Conservation (phyloP, 2,113 vertebrate genomes). For the Triplophysa dalaica region DNA sequence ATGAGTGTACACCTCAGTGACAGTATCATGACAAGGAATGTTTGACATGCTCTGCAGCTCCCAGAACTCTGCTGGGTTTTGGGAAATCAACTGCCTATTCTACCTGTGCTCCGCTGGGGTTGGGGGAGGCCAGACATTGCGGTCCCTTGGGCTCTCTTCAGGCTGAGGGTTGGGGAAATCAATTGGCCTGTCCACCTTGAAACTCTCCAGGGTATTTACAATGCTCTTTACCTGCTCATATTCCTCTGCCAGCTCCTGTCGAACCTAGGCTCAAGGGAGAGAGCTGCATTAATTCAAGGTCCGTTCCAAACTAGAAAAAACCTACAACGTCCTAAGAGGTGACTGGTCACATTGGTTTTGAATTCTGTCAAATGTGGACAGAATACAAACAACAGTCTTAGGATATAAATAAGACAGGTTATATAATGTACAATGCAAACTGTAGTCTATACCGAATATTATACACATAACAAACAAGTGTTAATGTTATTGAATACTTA, state of each 20-base stretch:
- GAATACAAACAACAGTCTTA: not conserved
- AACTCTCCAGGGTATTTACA: constrained; percentile 88
- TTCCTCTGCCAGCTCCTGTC: constrained; percentile 88
- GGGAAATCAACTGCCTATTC: not conserved
- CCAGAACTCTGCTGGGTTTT: constrained; percentile 11
- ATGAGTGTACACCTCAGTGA: not conserved
- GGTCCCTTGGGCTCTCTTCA: constrained; percentile 83
- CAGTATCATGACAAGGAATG: not conserved
- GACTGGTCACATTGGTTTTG: not conserved
- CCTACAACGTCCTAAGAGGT: not conserved
- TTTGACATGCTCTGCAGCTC: constrained; percentile 15
- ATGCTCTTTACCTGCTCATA: constrained; percentile 94
- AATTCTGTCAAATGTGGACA: too few species aligned
- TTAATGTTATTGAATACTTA: not conserved
- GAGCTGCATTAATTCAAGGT: not conserved
- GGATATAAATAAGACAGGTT: not conserved
- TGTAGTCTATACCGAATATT: not conserved
- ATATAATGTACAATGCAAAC: not conserved
- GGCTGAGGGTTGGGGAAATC: constrained; percentile 80
- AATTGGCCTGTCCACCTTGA: constrained; percentile 86
- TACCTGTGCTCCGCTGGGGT: constrained; percentile 94
- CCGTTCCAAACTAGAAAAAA: not conserved
- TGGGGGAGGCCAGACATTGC: constrained; percentile 92
- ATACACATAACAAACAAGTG: not conserved
- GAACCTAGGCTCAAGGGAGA: constrained; percentile 74